These are phyloP conservation scores for Macrophya annulata DNA, from an alignment of 2,888 invertebrate species.

Conservation along the genomic window DNA sequence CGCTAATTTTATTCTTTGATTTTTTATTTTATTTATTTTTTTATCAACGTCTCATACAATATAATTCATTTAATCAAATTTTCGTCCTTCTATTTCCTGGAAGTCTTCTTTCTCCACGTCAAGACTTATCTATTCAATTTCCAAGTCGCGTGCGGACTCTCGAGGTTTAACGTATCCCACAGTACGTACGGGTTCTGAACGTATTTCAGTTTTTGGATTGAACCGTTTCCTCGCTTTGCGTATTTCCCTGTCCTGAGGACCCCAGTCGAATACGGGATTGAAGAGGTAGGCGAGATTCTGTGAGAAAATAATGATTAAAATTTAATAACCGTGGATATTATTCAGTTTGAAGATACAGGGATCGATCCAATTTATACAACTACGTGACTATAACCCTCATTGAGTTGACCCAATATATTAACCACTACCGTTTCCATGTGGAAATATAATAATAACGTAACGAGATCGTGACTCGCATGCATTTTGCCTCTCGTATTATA, in stretches of 20 bases:
- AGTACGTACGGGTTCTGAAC: slow-evolving; percentile 37
- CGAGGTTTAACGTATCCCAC: slow-evolving; percentile 31
- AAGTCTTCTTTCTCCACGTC: not conserved
- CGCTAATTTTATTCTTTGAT: not conserved
- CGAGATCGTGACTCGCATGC: slow-evolving; percentile 4
- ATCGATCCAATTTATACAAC: slow-evolving; percentile 15
- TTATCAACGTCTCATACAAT: too few species aligned
- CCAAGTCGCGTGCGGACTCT: not conserved
- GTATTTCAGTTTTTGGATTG: slow-evolving; percentile 37
- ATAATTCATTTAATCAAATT: not conserved
- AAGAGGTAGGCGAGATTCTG: slow-evolving; percentile 44
- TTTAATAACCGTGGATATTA: not conserved
- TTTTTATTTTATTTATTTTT: not conserved
- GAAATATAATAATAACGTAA: slow-evolving; percentile 20
- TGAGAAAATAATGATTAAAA: not conserved
- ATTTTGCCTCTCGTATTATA: slow-evolving; percentile 15
- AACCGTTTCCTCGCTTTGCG: slow-evolving; percentile 47
- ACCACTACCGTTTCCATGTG: not conserved
- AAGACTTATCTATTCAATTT: slow-evolving; percentile 11
- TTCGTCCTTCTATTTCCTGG: not conserved
- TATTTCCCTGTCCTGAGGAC: slow-evolving; percentile 39
- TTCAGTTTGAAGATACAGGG: not conserved
- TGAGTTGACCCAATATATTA: slow-evolving; percentile 14
- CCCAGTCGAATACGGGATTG: slow-evolving; percentile 48
- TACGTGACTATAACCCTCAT: not conserved